Conservation (phyloP, 1,140 invertebrate genomes). For the Sarcophaga bullata region DNA sequence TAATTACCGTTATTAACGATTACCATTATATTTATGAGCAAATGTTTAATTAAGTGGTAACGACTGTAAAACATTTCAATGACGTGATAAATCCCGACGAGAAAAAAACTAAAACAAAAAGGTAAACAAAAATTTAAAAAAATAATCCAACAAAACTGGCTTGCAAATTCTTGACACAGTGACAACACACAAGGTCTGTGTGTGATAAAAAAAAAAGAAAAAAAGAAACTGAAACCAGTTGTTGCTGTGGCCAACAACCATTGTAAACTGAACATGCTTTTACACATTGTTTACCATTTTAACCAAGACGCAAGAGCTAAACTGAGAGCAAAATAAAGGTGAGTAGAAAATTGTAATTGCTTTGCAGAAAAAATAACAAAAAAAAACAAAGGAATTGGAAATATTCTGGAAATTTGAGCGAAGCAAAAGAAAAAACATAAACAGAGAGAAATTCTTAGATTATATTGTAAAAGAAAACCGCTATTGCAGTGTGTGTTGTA, state of each 20-base stretch:
- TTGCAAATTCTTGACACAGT: neutral
- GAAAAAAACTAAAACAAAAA: no score
- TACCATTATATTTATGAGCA: no score
- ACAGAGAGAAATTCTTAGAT: neutral
- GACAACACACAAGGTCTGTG: neutral
- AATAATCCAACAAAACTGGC: conserved; percentile 1
- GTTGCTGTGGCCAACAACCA: neutral
- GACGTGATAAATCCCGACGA: no score
- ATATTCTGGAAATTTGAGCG: conserved; percentile 17
- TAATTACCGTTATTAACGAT: no score
- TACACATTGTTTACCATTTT: conserved; percentile 22
- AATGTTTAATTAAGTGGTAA: no score
- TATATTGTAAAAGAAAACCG: conserved; percentile 4
- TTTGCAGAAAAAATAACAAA: neutral
- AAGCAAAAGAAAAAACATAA: neutral
- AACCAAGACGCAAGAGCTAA: neutral
- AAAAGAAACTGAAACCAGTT: neutral
- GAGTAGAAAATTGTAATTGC: neutral
- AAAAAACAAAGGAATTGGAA: conserved; percentile 1
- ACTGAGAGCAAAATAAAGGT: neutral
- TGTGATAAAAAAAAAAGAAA: no score
- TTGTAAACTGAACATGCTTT: conserved; percentile 30
- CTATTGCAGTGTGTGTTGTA: neutral
- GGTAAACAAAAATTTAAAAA: neutral
- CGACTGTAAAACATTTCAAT: no score